Base-by-base conservation (phyloP, 2,888 invertebrate genomes). In the Pollenia angustigena region DNA sequence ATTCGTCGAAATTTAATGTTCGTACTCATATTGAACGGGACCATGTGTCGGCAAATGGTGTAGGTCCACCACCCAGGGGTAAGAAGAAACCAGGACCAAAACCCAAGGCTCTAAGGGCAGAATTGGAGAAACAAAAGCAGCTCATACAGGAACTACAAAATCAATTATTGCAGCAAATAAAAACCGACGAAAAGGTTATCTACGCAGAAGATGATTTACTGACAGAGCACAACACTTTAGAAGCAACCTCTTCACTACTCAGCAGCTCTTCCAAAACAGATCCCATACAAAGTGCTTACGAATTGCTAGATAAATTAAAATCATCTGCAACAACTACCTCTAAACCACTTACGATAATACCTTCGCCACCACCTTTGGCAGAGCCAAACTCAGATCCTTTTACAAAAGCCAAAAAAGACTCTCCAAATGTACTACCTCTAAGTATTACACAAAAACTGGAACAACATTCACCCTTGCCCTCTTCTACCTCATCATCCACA, bases 1-100 rank as follows among this genome's bases (percentile, higher is more conserved):
- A 91, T 76, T 93, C 92, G 0, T 93, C 92, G 4, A 91, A 91
- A 46, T 90, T 92, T 2, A 92, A 92, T 87, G 89, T 93, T 42
- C 89, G 91, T 9, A 88, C 91, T 1, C 92, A 92, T 54, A 90
- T 92, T 46, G 88, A 91, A 82, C 90, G 92, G 7, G 91, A 92
- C n/a, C 92, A 92, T 82, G 74, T 90, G 87, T 87, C 74, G 42
- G 69, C 66, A 0, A 85, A 62, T 56, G 85, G 58, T 16, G 11
- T 18, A 23, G 68, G 58, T 40, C 42, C 23, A 14, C 66, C 58
- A 54, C 58, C 68, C 2, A 81, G 76, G 12, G 79, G 72, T 50
- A 87, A 87, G 69, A 88, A 88, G 75, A 89, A 89, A 64, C 82
- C 88, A 0, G 89, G 88, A 44, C 88, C 89, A 11, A 79, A 88